Evolutionary conservation across 2,888 invertebrate species (phyloP), one percentile per base, ranked within the genome.

Genomic region (Hirtodrosophila trivittata): DNA sequence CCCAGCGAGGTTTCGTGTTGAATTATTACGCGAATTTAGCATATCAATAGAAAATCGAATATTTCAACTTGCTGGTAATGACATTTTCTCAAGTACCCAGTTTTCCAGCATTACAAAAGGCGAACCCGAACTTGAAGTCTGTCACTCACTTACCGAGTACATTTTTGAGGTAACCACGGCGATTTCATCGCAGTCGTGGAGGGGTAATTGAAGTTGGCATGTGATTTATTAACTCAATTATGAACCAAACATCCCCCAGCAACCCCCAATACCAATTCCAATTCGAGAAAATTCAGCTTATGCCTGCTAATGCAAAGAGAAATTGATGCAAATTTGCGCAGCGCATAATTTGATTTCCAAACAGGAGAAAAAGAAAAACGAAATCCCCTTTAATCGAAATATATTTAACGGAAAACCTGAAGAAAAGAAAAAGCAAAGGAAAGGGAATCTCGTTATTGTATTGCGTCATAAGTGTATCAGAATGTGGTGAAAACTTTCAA

Each of bases 171-270:
- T 81, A 81, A 77, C 57, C 62, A 58, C 50, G 68, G 28, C 50
- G 51, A 13, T 33, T 25, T 49, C 26, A 25, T 14, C 39, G 12
- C 1, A 52, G 35, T 39, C 26, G 16, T 28, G 63, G 12, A n/a
- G 43, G 21, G 43, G 74, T 84, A 84, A 78, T 78, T 78, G 78
- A 72, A 77, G 78, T 62, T 64, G 82, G 71, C 83, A 78, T 74
- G 75, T 81, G 85, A 81, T 81, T 81, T 81, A 81, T 81, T 82
- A 81, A 85, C 81, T 85, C 85, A 81, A 85, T 85, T 85, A 85
- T 76, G 71, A 60, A 50, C 14, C 67, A 50, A 60, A 54, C 42
- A 51, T 10, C 37, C 37, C 39, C 26, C 41, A 32, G 35, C 16
- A 51, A 13, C 33, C 32, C 16, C 26, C 28, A 1, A 21, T n/a